Percentiles rank a stretch among this genome's conserved stretches.
phyloP scores from a whole-genome alignment of 2,797 vertebrate genomes.

The Sparus aurata region DNA sequence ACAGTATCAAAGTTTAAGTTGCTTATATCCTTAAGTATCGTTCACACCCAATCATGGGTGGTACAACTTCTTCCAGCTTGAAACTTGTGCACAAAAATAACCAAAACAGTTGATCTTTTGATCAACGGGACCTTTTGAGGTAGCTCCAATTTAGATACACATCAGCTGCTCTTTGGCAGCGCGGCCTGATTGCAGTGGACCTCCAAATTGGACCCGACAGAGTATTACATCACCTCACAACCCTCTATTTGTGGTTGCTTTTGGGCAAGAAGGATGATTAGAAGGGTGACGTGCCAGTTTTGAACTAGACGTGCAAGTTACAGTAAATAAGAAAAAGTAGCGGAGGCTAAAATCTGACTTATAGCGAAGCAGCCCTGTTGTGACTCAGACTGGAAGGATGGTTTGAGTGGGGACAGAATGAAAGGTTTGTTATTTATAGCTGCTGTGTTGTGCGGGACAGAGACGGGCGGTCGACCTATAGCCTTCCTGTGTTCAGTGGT shows the following conservation, averaged over 20 bases:
- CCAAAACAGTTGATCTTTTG: not conserved
- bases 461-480: conserved; percentile 32
- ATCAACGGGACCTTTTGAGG: too few relatives aligned
- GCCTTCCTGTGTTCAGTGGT: conserved; percentile 18
- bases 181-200: conserved; percentile 12
- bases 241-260: conserved; percentile 16
- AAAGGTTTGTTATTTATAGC: conserved; percentile 49
- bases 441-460: conserved; percentile 5
- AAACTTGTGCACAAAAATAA: not conserved
- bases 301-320: not conserved
- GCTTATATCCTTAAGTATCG: too few relatives aligned
- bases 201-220: not conserved
- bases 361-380: not conserved
- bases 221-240: not conserved
- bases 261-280: not conserved
- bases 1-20: too few relatives aligned
- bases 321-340: conserved; percentile 14
- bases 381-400: conserved; percentile 40
- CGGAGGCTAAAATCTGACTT: not conserved
- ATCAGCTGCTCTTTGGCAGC: not conserved
- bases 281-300: not conserved
- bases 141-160: not conserved
- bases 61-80: too few relatives aligned
- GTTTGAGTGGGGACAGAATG: not conserved
- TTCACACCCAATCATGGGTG: too few relatives aligned